Base-by-base conservation (phyloP, 2,888 invertebrate genomes). In the Meganola albula region DNA sequence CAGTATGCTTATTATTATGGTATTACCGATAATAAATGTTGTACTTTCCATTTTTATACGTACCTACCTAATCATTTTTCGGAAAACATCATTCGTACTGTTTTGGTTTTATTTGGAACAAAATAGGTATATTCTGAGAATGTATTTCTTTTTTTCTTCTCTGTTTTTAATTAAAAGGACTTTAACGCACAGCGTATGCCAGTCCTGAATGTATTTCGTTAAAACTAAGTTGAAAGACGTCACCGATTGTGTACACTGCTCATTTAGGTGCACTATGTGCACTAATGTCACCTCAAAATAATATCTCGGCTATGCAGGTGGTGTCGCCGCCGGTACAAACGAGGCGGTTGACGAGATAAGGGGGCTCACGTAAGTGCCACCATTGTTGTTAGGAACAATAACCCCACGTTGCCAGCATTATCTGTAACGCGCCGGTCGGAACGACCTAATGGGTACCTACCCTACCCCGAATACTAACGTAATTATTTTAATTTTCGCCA, bases 401-500 rank as follows among this genome's bases (percentile, higher is more conserved):
- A 68, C 69, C 70, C 67, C 55, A 51, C 64, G 57, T 57, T 54
- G 57, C 55, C 58, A 50, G 68, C 58, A 71, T 76, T 76, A 79
- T 74, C 74, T 69, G 63, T 59, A 63, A 62, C 60, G 55, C 48
- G 53, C 58, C 59, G 55, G 58, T 51, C 58, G 59, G 57, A 62
- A 62, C 65, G 54, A 48, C 49, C 67, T 74, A 77, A 77, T 75
- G 74, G 74, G 72, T 63, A 56, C 64, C 67, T 63, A n/a, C n/a
- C n/a, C n/a, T n/a, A n/a, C 36, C 37, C 58, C 63, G 63, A 63
- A 69, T 68, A 65, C 65, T 44, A 42, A 55, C 53, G 61, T 72
- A 73, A 75, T 76, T 74, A 71, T 76, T 72, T 74, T 73, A 73
- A 74, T 74, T 74, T 67, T 69, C 64, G 60, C 61, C 59, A 71